A percentile compares a stretch with the other conserved stretches of the same genome.
Evolutionary conservation across 2,797 vertebrate genomes (phyloP).

Genomic region (Notoglanidium macrostoma): DNA sequence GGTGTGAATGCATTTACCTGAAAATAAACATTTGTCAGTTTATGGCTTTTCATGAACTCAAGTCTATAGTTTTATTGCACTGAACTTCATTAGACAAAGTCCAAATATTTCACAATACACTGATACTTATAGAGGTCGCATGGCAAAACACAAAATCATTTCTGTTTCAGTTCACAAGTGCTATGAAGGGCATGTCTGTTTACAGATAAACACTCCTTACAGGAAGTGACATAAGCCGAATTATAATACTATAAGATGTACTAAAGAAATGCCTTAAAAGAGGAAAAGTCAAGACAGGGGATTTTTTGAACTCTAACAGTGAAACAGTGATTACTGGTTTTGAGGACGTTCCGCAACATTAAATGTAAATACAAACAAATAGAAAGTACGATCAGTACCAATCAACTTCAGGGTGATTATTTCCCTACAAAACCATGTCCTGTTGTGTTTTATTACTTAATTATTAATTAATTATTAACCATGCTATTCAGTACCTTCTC

Average conservation of each 20-base stretch:
- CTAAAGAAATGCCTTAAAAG: background rate
- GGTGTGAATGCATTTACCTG: background rate
- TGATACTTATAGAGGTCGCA: background rate
- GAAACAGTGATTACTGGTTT: background rate
- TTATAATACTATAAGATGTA: background rate
- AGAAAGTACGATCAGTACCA: background rate
- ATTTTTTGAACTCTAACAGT: background rate
- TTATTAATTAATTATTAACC: background rate
- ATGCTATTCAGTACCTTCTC: constrained; percentile 81
- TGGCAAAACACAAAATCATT: background rate
- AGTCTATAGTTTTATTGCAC: background rate
- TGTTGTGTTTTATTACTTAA: background rate
- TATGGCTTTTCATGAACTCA: background rate
- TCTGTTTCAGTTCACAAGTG: no score
- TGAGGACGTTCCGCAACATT: background rate
- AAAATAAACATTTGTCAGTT: background rate
- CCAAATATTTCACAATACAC: background rate
- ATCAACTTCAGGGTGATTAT: background rate
- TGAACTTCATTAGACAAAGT: background rate
- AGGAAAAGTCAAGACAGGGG: background rate
- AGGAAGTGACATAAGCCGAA: background rate
- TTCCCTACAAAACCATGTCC: background rate
- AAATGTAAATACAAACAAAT: background rate
- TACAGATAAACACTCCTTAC: background rate
- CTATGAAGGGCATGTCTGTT: background rate